Base-by-base conservation (phyloP, 2,797 vertebrate genomes). In the Amniataba percoides region DNA sequence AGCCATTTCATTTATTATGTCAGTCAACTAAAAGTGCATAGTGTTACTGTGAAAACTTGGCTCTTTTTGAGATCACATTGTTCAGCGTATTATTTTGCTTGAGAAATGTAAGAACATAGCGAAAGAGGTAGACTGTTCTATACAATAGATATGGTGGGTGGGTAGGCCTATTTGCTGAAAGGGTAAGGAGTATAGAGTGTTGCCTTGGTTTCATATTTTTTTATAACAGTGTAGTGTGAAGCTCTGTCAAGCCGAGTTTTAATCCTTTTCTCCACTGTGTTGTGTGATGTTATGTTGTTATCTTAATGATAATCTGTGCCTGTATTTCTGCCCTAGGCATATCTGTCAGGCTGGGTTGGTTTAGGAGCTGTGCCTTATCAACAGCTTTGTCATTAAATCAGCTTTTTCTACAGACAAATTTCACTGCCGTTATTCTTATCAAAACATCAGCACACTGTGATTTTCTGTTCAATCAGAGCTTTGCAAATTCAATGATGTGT, bases 231-330 rank as follows among this genome's bases (percentile, higher is more conserved):
- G 83, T 56, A 75, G 83, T 84, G 88, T 87, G 87, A 81, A 85
- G 75, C 89, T 87, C 85, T 83, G 88, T 93, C 91, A 91, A 88
- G 70, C 86, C 82, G 61, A 85, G 87, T 93, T 94, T 94, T 94
- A 93, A 95, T 94, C 92, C 91, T 84, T 90, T 91, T 91, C 89
- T 87, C 83, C 86, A 85, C 87, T 89, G 84, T 92, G 88, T 92
- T 91, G 88, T 92, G 89, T 87, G 88, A 92, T 93, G 92, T 93
- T 91, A 82, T 87, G 78, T 80, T 90, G 91, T 87, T 94, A 95
- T 95, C 94, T 92, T 94, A 95, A 94, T 95, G 93, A 95, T 94
- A 93, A 95, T 95, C 94, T 90, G 78, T 87, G 89, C 89, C 89
- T 89, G 89, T 92, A 93, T 92, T 93, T 90, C 90, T 89, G 87